Evolutionary conservation across 2,113 vertebrate genomes (phyloP).

Genomic region (Todiramphus saurophagus): DNA sequence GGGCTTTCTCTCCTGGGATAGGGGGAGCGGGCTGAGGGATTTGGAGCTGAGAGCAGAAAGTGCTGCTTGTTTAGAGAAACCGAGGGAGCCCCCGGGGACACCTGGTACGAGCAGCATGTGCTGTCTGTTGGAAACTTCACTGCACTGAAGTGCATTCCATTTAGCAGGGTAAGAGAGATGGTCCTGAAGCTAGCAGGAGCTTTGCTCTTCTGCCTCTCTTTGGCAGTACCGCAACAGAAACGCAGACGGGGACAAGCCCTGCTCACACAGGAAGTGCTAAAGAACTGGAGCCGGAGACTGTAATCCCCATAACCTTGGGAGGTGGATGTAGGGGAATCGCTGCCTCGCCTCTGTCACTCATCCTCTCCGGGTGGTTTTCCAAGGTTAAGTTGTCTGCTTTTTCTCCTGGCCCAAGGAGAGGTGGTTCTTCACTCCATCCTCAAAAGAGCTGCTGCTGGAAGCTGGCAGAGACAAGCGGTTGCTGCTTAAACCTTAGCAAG

Average conservation of each 20-base stretch:
- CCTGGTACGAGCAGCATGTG: not conserved
- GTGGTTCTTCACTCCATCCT: not conserved
- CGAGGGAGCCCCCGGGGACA: not conserved
- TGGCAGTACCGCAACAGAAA: not conserved
- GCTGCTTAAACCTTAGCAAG: not conserved
- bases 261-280: no score
- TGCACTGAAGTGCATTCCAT: not conserved
- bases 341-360: not conserved
- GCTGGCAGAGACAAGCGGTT: not conserved
- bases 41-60: not conserved
- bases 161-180: not conserved
- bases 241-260: accelerated
- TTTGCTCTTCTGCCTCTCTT: not conserved
- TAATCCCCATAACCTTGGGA: accelerated
- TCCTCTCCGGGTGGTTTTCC: not conserved
- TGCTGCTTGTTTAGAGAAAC: not conserved
- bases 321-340: accelerated
- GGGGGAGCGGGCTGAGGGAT: accelerated
- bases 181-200: accelerated
- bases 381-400: no score
- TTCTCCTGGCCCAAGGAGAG: not conserved
- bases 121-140: accelerated
- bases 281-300: accelerated
- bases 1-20: not conserved
- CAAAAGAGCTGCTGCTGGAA: not conserved